Conservation (phyloP, 1,140 invertebrate species). For the Lutraria rhynchaena region DNA sequence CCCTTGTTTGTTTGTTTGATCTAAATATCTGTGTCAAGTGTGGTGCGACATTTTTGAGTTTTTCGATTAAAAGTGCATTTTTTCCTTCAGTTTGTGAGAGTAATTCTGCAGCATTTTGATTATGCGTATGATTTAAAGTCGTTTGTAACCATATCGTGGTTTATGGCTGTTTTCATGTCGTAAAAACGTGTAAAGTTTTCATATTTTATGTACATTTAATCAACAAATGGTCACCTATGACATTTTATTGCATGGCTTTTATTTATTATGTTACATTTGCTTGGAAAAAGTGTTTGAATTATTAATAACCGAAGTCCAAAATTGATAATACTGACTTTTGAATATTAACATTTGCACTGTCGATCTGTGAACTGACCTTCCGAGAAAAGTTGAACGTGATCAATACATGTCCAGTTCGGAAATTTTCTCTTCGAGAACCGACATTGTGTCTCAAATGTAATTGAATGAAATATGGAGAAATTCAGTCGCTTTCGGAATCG, state of each 20-base stretch:
- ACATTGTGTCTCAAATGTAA: conserved; percentile 28
- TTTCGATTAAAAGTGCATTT: too few relatives aligned
- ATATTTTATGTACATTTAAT: conserved; percentile 64
- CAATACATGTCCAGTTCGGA: conserved; percentile 42
- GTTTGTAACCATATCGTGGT: too few relatives aligned
- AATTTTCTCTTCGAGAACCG: neutral
- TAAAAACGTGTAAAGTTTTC: conserved; percentile 33
- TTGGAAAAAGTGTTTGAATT: conserved; percentile 45
- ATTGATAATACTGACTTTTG: conserved; percentile 50
- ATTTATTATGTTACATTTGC: conserved; percentile 57
- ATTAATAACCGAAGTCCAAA: conserved; percentile 53
- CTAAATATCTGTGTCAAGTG: too few relatives aligned
- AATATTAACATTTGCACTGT: conserved; percentile 49
- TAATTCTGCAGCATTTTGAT: too few relatives aligned
- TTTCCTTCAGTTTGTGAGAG: too few relatives aligned
- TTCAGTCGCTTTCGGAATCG: too few relatives aligned
- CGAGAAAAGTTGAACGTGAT: conserved; percentile 21
- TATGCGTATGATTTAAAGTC: too few relatives aligned
- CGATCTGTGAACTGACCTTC: conserved; percentile 39
- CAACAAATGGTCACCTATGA: conserved; percentile 60
- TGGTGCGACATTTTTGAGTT: too few relatives aligned
- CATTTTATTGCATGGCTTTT: conserved; percentile 29
- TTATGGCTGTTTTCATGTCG: conserved; percentile 6
- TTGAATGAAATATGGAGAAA: conserved; percentile 9
- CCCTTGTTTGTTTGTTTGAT: too few relatives aligned